These are phyloP conservation scores for Anarhynchus alexandrinus DNA, from an alignment of 2,113 vertebrate genomes.

Conservation along the genomic window DNA sequence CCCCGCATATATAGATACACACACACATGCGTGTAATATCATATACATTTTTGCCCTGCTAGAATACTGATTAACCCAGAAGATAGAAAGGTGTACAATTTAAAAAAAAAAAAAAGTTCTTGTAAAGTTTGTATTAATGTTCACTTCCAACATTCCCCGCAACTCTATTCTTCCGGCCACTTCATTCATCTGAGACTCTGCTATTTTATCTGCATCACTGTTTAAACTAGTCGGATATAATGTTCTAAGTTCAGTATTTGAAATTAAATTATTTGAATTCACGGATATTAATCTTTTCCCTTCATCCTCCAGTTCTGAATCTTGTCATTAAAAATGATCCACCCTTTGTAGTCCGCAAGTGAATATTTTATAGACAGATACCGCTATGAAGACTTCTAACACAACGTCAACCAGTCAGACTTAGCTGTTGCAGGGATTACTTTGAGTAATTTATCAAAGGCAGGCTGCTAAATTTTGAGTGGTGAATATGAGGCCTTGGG, in stretches of 20 bases:
- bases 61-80: not conserved
- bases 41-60: not conserved
- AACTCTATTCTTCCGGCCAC: constrained; percentile 21
- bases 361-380: constrained; percentile 74
- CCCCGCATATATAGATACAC: not conserved
- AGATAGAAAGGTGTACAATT: not conserved
- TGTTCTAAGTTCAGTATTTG: constrained; percentile 61
- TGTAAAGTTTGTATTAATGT: constrained; percentile 53
- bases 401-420: constrained; percentile 61
- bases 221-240: constrained; percentile 64
- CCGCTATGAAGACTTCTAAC: constrained; percentile 69
- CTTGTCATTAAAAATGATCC: constrained; percentile 71
- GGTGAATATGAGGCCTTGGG: constrained; percentile 61
- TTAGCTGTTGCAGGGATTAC: constrained; percentile 71
- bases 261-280: constrained; percentile 73
- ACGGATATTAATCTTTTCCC: constrained; percentile 66
- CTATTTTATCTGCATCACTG: constrained; percentile 58
- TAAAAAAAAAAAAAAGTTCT: constrained; percentile 9
- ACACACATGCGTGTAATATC: not conserved
- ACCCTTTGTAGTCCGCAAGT: constrained; percentile 70
- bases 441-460: constrained; percentile 76
- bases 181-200: constrained; percentile 29
- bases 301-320: constrained; percentile 68
- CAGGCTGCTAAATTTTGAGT: constrained; percentile 70
- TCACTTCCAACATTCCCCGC: not conserved